Evolutionary conservation across 2,888 invertebrate genomes (phyloP), one percentile per base, ranked within the genome.

Genomic region (Barypeithes pellucidus): DNA sequence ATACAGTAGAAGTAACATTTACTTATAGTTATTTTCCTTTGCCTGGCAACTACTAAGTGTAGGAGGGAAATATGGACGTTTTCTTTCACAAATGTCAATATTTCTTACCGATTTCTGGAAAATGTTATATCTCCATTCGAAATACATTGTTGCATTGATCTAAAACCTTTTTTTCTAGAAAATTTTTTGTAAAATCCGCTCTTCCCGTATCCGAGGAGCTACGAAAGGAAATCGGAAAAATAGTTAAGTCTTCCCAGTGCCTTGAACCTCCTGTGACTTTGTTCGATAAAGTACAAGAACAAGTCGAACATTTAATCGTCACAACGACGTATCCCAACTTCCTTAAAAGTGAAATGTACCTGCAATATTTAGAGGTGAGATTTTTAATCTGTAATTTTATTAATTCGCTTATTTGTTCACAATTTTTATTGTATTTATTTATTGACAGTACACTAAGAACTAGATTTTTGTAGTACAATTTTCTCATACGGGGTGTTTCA

Each of bases 321-420:
- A 93, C 93, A 84, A 94, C 95, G 73, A 94, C 95, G 75, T 98
- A 98, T 88, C 95, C 94, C 72, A 93, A 95, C 86, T 98, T 98
- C 88, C 90, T 98, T 78, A 93, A 93, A 80, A 97, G 97, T 80
- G 97, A 97, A 82, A 91, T 95, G 86, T 98, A 97, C 89, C 92
- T 97, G 82, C 90, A 92, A 84, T 93, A 94, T 87, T 92, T 95
- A 87, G 90, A 93, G 88, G 88, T 92, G 87, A 43, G n/a, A 87
- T 90, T 89, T 63, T 14, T 22, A 47, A n/a, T 47, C 43, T 1
- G 1, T 43, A 7, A 14, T 43, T 43, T 16, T 33, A 36, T 36
- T 11, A 18, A 8, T 39, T 11, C 2, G 14, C 9, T 4, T n/a
- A 18, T 18, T 12, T 24, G 33, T 22, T 24, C 59, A 63, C n/a